Conservation (phyloP, 2,113 vertebrate species). For the Nymphicus hollandicus region DNA sequence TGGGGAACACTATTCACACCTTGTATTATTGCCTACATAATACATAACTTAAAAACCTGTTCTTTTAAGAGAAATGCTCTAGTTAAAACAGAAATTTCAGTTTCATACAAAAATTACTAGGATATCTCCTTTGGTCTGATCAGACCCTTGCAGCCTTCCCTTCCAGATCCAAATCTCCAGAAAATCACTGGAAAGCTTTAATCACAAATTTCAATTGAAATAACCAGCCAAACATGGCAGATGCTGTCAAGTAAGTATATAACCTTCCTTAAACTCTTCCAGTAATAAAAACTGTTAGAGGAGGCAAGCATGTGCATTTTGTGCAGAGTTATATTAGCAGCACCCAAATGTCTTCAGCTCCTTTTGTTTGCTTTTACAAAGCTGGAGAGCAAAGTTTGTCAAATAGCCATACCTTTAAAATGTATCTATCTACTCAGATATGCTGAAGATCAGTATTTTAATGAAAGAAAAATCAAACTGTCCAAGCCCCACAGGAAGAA, state of each 20-base stretch:
- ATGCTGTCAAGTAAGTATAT: background rate
- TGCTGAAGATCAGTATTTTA: background rate
- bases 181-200: background rate
- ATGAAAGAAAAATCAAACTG: background rate
- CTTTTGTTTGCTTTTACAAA: background rate
- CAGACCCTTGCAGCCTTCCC: background rate
- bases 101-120: background rate
- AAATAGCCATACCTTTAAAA: background rate
- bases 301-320: background rate
- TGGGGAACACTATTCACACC: background rate
- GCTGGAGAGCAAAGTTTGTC: background rate
- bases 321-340: background rate
- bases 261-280: background rate
- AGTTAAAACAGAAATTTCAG: background rate
- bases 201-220: background rate
- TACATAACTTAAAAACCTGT: background rate
- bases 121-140: background rate
- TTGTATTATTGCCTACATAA: background rate
- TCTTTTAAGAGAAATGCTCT: background rate
- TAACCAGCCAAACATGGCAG: background rate
- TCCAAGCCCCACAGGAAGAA: background rate
- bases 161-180: background rate
- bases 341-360: background rate
- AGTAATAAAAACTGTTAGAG: background rate
- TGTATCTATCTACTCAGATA: background rate